Percentiles rank a stretch among this genome's conserved stretches.
These are phyloP conservation scores for Forbesichthys papilliferus DNA, from an alignment of 2,113 vertebrate genomes.

Conservation along the genomic window DNA sequence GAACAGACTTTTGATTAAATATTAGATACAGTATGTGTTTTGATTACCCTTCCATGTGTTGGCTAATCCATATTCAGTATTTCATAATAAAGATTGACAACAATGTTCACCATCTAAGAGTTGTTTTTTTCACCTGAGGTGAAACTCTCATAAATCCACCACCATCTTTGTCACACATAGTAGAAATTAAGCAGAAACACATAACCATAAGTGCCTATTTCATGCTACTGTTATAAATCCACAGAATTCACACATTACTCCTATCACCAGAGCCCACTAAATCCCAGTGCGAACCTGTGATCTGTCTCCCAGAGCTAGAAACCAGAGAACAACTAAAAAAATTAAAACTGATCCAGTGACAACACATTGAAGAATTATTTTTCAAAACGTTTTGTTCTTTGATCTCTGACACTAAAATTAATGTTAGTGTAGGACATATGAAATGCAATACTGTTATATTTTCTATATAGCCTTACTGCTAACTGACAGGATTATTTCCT, in stretches of 20 bases:
- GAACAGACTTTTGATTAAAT: conserved; percentile 48
- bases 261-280: conserved; percentile 7
- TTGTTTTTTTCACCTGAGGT: conserved; percentile 4
- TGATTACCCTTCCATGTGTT: conserved; percentile 59
- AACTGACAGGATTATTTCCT: too few relatives aligned
- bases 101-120: conserved; percentile 43
- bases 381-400: too few relatives aligned
- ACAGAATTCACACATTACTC: conserved; percentile 17
- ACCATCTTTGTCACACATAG: not conserved
- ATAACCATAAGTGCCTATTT: conserved; percentile 6
- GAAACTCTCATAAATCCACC: not conserved
- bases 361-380: too few relatives aligned
- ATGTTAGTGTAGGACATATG: too few relatives aligned
- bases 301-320: too few relatives aligned
- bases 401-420: too few relatives aligned
- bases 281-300: not conserved
- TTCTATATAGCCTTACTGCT: too few relatives aligned
- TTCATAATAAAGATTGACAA: conserved; percentile 72
- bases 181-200: conserved; percentile 7
- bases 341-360: too few relatives aligned
- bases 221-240: conserved; percentile 1
- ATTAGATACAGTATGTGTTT: conserved; percentile 62
- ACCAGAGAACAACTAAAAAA: too few relatives aligned
- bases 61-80: conserved; percentile 65
- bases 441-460: too few relatives aligned